Conservation (phyloP, 2,797 vertebrate genomes). For the Nyctibius grandis region DNA sequence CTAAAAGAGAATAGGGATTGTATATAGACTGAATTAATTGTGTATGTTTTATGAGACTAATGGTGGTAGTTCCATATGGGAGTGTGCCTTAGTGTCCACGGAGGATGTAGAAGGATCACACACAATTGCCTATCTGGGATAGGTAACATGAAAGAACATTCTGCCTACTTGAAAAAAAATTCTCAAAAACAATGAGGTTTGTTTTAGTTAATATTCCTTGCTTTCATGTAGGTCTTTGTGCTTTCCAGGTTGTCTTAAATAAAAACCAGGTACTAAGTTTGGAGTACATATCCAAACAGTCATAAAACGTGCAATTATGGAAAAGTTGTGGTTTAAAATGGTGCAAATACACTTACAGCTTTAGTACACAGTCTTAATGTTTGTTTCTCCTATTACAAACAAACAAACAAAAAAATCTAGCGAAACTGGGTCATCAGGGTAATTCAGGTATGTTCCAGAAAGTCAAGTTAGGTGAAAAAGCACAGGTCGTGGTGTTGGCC, state of each 20-base stretch:
- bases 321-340: background rate
- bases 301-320: background rate
- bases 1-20: background rate
- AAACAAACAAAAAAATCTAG: background rate
- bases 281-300: background rate
- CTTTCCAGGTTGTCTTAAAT: background rate
- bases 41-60: background rate
- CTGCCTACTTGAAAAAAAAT: fast-evolving
- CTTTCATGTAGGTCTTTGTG: background rate
- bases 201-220: background rate
- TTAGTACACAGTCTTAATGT: fast-evolving
- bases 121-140: background rate
- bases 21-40: background rate
- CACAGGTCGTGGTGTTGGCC: background rate
- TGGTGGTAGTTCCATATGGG: background rate
- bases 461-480: fast-evolving
- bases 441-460: background rate
- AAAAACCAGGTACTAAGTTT: fast-evolving
- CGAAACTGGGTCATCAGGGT: background rate
- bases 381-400: background rate
- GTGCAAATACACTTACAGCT: fast-evolving
- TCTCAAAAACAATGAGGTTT: background rate
- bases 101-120: background rate
- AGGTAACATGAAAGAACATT: background rate
- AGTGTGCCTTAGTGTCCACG: background rate